Base-by-base conservation (phyloP, 1,140 invertebrate genomes). In the Rhyzopertha dominica region DNA sequence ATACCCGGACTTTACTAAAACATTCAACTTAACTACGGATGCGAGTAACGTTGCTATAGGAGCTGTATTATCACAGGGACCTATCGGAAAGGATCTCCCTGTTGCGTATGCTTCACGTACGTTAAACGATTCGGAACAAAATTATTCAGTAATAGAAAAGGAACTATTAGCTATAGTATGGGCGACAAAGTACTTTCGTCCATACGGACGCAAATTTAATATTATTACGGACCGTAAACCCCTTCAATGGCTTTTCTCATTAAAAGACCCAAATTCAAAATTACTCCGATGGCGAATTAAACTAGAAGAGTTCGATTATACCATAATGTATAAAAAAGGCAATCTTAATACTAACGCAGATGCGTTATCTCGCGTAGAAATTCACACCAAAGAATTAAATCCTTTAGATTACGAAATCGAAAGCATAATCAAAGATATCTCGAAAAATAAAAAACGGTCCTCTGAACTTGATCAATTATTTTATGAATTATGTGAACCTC, bases 181-280 rank as follows among this genome's bases (percentile, higher is more conserved):
- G 58, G 66, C 65, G 5, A 58, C 70, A 4, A 59, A 67, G 37
- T 51, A 69, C 40, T 72, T 71, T 37, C 29, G 61, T 17, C 59
- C 58, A 5, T 66, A 66, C 4, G 17, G 4, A 17, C 17, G 5
- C n/a, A n/a, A n/a, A n/a, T n/a, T n/a, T n/a, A n/a, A n/a, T n/a
- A n/a, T n/a, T n/a, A n/a, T n/a, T n/a, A 19, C 19, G 16, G 18
- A 38, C 13, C 36, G 25, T 13, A 38, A 38, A 14, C 19, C 36
- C 13, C 13, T 38, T 4, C 18, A 24, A 7, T 38, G 36, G 36
- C 19, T 38, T 4, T 38, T 38, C 19, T 23, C 18, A 5, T 23
- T 38, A 23, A 19, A 24, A 22, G 36, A 38, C 3, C 36, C 36
- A 16, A 38, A 38, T 38, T 38, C 19, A 5, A 22, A 20, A 38